Conservation (phyloP, 1,140 invertebrate genomes). For the Ips typographus region DNA sequence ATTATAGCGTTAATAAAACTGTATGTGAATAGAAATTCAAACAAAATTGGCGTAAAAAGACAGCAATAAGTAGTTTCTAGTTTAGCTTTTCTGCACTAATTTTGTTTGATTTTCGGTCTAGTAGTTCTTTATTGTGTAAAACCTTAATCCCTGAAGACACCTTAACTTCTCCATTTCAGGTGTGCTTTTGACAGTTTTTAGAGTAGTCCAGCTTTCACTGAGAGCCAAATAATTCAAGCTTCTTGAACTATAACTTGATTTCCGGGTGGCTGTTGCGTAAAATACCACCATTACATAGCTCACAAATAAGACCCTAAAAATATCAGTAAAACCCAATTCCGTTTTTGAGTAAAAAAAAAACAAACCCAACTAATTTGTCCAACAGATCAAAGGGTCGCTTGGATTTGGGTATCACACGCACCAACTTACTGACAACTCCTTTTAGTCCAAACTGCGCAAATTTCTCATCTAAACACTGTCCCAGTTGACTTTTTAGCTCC, state of each 20-base stretch:
- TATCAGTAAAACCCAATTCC: background rate
- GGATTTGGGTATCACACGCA: conserved; percentile 16
- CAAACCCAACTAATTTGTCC: conserved; percentile 19
- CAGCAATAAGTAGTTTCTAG: too few species aligned
- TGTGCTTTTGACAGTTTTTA: conserved; percentile 33
- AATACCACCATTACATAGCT: conserved; percentile 22
- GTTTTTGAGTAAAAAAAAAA: too few species aligned
- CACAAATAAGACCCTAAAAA: conserved; percentile 33
- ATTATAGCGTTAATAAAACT: too few species aligned
- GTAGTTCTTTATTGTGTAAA: too few species aligned
- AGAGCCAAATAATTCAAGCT: background rate
- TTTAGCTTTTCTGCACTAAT: too few species aligned
- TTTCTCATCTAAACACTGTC: conserved; percentile 30
- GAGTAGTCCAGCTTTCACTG: conserved; percentile 31
- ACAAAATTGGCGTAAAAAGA: too few species aligned
- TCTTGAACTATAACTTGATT: too few species aligned
- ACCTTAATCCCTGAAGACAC: conserved; percentile 39
- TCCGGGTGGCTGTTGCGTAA: background rate
- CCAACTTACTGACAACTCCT: conserved; percentile 17
- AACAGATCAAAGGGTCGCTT: conserved; percentile 27
- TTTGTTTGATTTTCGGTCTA: background rate
- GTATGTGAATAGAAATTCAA: too few species aligned
- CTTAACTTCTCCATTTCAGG: conserved; percentile 33
- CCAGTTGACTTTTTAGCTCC: conserved; percentile 1
- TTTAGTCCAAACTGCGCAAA: conserved; percentile 15